phyloP scores from a whole-genome alignment of 2,888 invertebrate genomes.

The Pachymerium ferrugineum region DNA sequence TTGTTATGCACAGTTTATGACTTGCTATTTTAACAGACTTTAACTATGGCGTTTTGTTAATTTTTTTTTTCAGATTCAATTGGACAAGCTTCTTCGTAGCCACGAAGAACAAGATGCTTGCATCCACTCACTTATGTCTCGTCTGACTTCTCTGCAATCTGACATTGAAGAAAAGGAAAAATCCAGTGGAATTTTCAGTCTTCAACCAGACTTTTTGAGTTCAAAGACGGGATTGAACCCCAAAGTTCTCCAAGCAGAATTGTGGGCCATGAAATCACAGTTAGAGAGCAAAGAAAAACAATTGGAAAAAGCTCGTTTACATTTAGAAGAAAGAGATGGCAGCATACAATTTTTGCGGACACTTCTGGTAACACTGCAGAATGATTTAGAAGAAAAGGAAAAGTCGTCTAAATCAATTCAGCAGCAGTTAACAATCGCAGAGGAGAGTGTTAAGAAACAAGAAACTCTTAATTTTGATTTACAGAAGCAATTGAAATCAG shows the following conservation, averaged over 20 bases:
- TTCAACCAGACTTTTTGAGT: not conserved
- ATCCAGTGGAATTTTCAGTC: constrained; percentile 27
- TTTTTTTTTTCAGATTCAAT: too few relatives aligned
- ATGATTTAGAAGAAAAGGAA: constrained; percentile 4
- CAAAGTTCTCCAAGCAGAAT: constrained; percentile 28
- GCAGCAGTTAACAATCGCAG: not conserved
- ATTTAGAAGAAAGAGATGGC: constrained; percentile 31
- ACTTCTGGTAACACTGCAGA: constrained; percentile 26
- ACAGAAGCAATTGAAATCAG: not conserved
- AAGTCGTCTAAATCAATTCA: not conserved
- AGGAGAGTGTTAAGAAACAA: not conserved
- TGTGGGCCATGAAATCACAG: constrained; percentile 20
- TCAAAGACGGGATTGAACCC: not conserved
- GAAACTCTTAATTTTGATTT: not conserved
- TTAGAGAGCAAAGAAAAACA: constrained; percentile 26
- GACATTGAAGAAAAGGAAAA: constrained; percentile 31
- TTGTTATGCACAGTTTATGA: too few relatives aligned
- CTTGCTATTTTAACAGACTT: too few relatives aligned
- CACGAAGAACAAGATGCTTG: constrained; percentile 25
- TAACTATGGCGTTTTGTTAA: too few relatives aligned
- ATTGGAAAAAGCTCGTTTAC: constrained; percentile 6
- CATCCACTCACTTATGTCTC: constrained; percentile 18
- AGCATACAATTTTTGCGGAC: constrained; percentile 33
- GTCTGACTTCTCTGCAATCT: not conserved
- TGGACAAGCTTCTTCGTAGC: constrained; percentile 25